phyloP scores from a whole-genome alignment of 2,797 vertebrate species.

The Pristis pectinata region DNA sequence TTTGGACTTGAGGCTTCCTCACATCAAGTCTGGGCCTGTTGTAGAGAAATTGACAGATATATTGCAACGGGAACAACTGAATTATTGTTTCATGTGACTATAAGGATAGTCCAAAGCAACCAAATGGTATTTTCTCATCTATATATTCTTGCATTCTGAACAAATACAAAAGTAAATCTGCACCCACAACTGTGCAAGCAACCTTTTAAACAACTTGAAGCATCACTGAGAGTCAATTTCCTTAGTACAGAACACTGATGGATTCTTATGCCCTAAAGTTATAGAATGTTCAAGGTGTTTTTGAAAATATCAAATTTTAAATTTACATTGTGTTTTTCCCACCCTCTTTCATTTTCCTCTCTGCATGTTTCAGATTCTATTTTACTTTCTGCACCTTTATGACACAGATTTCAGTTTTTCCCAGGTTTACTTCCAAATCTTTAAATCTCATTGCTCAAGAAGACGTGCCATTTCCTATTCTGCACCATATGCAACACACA shows the following conservation, averaged over 20 bases:
- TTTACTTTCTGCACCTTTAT: background rate
- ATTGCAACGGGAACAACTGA: background rate
- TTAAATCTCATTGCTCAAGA: background rate
- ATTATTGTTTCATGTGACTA: background rate
- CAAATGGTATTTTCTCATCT: background rate
- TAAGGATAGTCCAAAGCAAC: background rate
- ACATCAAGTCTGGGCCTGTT: background rate
- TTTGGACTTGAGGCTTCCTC: background rate
- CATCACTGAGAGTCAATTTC: background rate
- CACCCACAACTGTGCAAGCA: too few species aligned
- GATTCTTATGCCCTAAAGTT: background rate
- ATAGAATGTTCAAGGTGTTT: background rate
- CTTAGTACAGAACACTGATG: background rate
- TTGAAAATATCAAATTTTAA: background rate
- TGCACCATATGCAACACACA: too few species aligned
- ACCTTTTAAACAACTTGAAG: background rate
- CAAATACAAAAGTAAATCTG: too few species aligned
- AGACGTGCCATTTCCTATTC: too few species aligned
- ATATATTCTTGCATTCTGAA: too few species aligned
- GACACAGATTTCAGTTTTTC: background rate
- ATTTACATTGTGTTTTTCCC: too few species aligned
- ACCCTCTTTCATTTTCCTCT: background rate
- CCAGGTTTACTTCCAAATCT: background rate
- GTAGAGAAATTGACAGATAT: background rate
- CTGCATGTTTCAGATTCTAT: background rate